Percentiles rank a stretch among this genome's conserved stretches.
Conservation (phyloP, 2,113 vertebrate species). For the Eclectus roratus region DNA sequence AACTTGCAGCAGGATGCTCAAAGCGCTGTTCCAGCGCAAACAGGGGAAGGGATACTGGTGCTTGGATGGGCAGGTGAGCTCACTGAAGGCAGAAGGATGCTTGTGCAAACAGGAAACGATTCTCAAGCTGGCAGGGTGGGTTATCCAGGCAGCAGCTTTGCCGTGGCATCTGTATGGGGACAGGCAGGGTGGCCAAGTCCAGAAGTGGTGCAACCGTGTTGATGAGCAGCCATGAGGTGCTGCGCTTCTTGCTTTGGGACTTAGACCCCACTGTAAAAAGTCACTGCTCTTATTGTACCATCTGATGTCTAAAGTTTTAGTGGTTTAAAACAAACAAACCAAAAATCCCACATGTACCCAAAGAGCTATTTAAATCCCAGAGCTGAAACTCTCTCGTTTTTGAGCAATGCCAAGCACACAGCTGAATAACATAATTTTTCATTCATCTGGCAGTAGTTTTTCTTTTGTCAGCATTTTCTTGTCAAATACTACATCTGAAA, state of each 20-base stretch:
- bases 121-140: neutral
- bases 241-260: neutral
- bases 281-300: neutral
- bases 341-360: neutral
- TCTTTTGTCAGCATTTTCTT: slow-evolving; percentile 21
- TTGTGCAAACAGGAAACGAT: neutral
- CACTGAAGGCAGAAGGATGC: neutral
- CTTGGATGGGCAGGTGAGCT: neutral
- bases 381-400: neutral
- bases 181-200: neutral
- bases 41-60: neutral
- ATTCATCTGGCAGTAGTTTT: slow-evolving; percentile 1
- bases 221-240: neutral
- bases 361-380: neutral
- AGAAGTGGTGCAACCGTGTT: neutral
- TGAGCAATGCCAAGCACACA: neutral
- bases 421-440: neutral
- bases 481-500: neutral
- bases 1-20: neutral
- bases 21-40: neutral
- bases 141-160: neutral
- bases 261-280: neutral
- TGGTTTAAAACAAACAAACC: neutral
- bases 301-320: neutral
- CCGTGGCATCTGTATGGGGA: neutral